A percentile compares a stretch with the other conserved stretches of the same genome.
These are phyloP conservation scores for Lepisosteus oculatus DNA, from an alignment of 2,113 vertebrate species.

Conservation along the genomic window DNA sequence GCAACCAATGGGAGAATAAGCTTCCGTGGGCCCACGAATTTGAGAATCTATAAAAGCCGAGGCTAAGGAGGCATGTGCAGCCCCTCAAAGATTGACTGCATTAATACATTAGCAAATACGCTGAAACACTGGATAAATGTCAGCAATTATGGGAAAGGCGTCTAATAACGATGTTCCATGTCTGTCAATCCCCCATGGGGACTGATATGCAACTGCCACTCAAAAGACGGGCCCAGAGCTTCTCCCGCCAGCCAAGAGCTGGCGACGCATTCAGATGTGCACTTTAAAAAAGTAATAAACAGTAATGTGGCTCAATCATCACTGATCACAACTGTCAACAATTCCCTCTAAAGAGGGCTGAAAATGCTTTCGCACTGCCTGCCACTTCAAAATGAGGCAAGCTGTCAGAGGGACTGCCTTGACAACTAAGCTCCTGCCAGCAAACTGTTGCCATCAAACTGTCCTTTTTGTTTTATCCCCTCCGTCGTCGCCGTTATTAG, in stretches of 20 bases:
- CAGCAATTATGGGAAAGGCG: conserved; percentile 96
- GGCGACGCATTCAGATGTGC: conserved; percentile 64
- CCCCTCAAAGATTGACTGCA: conserved; percentile 90
- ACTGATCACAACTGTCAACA: conserved; percentile 70
- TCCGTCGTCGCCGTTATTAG: not conserved
- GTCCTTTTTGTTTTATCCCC: not conserved
- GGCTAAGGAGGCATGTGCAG: conserved; percentile 83
- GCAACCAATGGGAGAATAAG: conserved; percentile 96
- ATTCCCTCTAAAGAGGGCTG: conserved; percentile 44
- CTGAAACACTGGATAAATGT: conserved; percentile 99
- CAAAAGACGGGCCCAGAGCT: conserved; percentile 47
- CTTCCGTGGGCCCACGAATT: conserved; percentile 84
- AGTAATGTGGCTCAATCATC: conserved; percentile 64
- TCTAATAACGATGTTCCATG: conserved; percentile 94
- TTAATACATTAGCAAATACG: conserved; percentile 99
- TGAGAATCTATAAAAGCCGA: conserved; percentile 89
- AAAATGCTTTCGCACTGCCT: conserved; percentile 37
- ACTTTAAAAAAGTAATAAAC: conserved; percentile 72
- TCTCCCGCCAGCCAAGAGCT: not conserved
- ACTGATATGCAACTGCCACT: conserved; percentile 83
- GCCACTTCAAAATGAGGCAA: conserved; percentile 4
- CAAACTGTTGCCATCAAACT: conserved; percentile 1
- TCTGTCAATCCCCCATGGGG: conserved; percentile 90
- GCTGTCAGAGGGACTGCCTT: conserved; percentile 5
- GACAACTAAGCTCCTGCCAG: not conserved